phyloP scores from a whole-genome alignment of 1,140 invertebrate species.

The Teleogryllus occipitalis region DNA sequence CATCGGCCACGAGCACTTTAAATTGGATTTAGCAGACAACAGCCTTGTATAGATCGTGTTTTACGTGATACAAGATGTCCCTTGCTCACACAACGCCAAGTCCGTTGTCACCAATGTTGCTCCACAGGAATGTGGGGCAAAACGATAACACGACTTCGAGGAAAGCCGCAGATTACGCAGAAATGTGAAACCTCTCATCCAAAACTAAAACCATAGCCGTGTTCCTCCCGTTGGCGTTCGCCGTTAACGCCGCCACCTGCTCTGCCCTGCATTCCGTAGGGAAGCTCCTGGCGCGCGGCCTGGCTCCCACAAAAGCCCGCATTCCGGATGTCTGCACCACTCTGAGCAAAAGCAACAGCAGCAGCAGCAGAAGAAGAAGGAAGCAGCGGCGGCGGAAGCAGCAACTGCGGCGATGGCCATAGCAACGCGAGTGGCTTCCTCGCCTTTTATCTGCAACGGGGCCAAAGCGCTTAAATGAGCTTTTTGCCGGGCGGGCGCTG shows the following conservation, averaged over 20 bases:
- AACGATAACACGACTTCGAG: no score
- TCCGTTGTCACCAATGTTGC: no score
- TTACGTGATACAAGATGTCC: no score
- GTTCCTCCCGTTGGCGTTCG: not conserved
- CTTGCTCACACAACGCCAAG: no score
- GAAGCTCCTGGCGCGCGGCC: not conserved
- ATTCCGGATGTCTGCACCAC: not conserved
- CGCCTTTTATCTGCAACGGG: not conserved
- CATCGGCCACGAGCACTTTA: no score
- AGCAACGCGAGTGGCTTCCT: not conserved
- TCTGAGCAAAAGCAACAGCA: not conserved
- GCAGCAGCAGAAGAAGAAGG: no score
- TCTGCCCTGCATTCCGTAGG: no score
- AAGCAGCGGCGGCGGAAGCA: no score
- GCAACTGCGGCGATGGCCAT: no score
- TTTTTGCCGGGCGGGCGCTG: not conserved
- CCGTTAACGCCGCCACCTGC: not conserved
- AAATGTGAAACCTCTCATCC: not conserved
- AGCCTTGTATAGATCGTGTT: no score
- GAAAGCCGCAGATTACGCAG: not conserved
- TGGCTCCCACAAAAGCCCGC: not conserved
- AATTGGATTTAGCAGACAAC: no score
- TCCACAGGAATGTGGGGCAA: no score
- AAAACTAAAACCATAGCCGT: not conserved
- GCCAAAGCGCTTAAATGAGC: not conserved